Evolutionary conservation across 2,113 vertebrate species (phyloP).

Genomic region (Chaetodon auriga): DNA sequence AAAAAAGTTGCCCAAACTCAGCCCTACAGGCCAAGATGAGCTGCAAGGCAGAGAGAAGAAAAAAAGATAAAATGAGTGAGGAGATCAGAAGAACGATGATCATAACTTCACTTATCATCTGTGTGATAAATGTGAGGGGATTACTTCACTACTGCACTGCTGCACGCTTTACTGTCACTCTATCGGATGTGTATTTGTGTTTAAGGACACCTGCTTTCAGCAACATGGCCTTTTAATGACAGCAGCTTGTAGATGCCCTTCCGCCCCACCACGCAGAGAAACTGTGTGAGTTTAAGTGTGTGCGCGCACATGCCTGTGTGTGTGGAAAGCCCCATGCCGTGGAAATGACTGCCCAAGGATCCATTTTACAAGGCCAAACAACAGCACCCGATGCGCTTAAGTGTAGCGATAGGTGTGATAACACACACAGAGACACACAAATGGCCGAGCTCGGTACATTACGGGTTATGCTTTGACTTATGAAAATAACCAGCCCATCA

Average conservation of each 20-base stretch:
- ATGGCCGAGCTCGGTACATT: conserved; percentile 15
- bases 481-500: conserved; percentile 44
- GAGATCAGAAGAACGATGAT: conserved; percentile 16
- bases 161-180: background rate
- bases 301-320: conserved; percentile 4
- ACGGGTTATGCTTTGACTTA: conserved; percentile 42
- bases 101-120: conserved; percentile 4
- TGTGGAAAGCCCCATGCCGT: conserved; percentile 36
- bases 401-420: conserved; percentile 23
- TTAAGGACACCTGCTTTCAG: conserved; percentile 32
- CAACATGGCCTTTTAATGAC: conserved; percentile 43
- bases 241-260: conserved; percentile 34
- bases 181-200: background rate
- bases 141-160: background rate
- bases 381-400: conserved; percentile 37
- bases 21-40: conserved; percentile 27
- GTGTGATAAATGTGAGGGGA: background rate
- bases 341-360: conserved; percentile 47
- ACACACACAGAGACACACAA: conserved; percentile 1
- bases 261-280: background rate
- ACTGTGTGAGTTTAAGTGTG: conserved; percentile 8
- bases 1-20: background rate
- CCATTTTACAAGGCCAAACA: conserved; percentile 59
- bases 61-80: background rate
- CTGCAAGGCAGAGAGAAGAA: conserved; percentile 13